Base-by-base conservation (phyloP, 2,888 invertebrate species). In the Ganaspis brasiliensis region DNA sequence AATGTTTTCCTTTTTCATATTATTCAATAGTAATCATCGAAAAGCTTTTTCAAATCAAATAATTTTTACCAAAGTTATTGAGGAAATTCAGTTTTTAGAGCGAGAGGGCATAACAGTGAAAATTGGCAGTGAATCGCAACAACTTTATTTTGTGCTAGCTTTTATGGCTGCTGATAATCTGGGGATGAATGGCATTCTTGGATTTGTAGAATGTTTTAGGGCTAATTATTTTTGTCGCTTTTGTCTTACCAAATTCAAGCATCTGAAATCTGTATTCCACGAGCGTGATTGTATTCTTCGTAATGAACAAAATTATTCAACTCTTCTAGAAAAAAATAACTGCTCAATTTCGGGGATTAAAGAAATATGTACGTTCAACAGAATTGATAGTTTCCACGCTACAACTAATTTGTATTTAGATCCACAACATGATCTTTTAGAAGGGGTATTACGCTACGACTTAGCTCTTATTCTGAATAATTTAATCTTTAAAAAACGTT, bases 131-230 rank as follows among this genome's bases (percentile, higher is more conserved):
- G 45, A 57, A 31, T 3, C 12, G 10, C 37, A 37, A 57, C 45
- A 31, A 57, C 6, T 71, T 45, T 71, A 55, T 45, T 71, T 75
- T 40, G 26, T 40, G 26, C 21, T 75, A 21, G 45, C 37, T 12
- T 57, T 71, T 16, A 16, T 75, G 1, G 40, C 57, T 56, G 57
- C 24, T 26, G 75, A 75, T 19, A 75, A 75, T 40, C 26, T 79
- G 0, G 81, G 79, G 1, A 5, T 76, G 1, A 67, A 82, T 67
- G 35, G 21, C 2, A 40, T 80, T 57, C 19, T 75, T 21, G 80
- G 83, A 2, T 79, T 81, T 21, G 37, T 9, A 31, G 82, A 80
- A 73, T 77, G 79, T 61, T 84, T 82, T 52, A 75, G 56, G 9
- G 35, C 70, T 9, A 10, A 49, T 19, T 14, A 40, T 24, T 81